These are phyloP conservation scores for Aurelia sp. DNA, from an alignment of 30 jellyfish, hydroid and myxozoan genomes.

Conservation along the genomic window DNA sequence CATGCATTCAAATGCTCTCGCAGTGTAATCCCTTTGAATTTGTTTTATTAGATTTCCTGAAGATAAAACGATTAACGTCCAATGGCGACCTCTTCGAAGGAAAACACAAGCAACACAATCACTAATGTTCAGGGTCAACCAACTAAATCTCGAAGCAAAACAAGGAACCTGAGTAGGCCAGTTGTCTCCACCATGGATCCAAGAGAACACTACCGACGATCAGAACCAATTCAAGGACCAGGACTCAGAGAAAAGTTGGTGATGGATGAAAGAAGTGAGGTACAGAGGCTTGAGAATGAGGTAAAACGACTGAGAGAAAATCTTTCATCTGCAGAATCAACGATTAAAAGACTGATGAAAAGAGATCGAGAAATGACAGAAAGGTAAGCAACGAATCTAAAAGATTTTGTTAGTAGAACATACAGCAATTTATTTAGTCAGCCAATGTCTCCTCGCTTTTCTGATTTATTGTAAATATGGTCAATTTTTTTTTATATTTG, in stretches of 20 bases:
- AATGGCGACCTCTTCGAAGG: slow-evolving; percentile 42
- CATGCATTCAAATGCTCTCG: background rate
- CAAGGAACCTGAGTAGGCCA: slow-evolving; percentile 64
- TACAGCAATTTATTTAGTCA: too few species aligned
- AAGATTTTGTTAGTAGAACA: too few species aligned
- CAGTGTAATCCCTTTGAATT: too few species aligned
- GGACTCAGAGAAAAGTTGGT: slow-evolving; percentile 7
- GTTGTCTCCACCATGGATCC: slow-evolving; percentile 60
- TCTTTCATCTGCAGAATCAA: slow-evolving; percentile 77
- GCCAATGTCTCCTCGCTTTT: too few species aligned
- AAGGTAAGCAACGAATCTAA: slow-evolving; percentile 44
- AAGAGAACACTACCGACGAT: slow-evolving; percentile 13
- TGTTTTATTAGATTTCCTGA: too few species aligned
- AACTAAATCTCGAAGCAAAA: slow-evolving; percentile 42
- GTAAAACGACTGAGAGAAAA: slow-evolving; percentile 81
- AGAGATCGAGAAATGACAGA: slow-evolving; percentile 83
- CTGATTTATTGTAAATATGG: too few species aligned
- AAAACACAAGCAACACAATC: slow-evolving; percentile 6
- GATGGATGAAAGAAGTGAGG: slow-evolving; percentile 52
- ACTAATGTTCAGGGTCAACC: slow-evolving; percentile 41
- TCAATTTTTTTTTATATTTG: too few species aligned
- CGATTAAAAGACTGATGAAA: slow-evolving; percentile 69
- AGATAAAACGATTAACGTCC: background rate
- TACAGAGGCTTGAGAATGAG: slow-evolving; percentile 72
- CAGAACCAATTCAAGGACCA: slow-evolving; percentile 30